Base-by-base conservation (phyloP, 2,888 invertebrate genomes). In the Rhopalosiphum nymphaeae region DNA sequence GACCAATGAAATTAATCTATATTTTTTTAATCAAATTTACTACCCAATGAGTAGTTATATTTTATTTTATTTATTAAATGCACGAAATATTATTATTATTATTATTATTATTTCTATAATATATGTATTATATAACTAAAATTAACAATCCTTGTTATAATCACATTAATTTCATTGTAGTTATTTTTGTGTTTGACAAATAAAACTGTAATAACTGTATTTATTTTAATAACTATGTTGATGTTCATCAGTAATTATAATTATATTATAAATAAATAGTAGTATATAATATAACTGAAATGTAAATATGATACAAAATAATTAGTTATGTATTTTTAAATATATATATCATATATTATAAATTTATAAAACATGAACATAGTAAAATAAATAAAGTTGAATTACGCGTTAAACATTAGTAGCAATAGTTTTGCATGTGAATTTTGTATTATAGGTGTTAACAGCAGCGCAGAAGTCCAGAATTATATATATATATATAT, bases 1-100 rank as follows among this genome's bases (percentile, higher is more conserved):
- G 92, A 88, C 92, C 92, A 56, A 89, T 78, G 9, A 89, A 78
- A 56, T 91, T 89, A 78, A 78, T 89, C 89, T 93, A 93, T 89
- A 93, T 93, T 93, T 93, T 88, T 87, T 67, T 87, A 61, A 87
- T 92, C 36, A 67, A 61, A 61, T 49, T 21, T 44, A 85, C 16
- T 85, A 36, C 61, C 86, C 57, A 61, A 87, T 49, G 29, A 91
- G 56, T 87, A 92, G 61, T 49, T 44, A 91, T 86, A 92, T 61
- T 88, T 61, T 78, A 91, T 78, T 36, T 78, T 46, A 87, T 92
- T 46, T 87, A 91, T 53, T 53, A 11, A 92, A 92, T 92, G 61
- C 92, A 87, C 86, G n/a, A 36, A 46, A 57, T 87, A 49, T 61
- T 46, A 89, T 44, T 86, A 86, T 42, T 67, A 67, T 53, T 88